A percentile compares a stretch with the other conserved stretches of the same genome.
Conservation (phyloP, 2,113 vertebrate genomes). For the Cynopterus brachyotis region DNA sequence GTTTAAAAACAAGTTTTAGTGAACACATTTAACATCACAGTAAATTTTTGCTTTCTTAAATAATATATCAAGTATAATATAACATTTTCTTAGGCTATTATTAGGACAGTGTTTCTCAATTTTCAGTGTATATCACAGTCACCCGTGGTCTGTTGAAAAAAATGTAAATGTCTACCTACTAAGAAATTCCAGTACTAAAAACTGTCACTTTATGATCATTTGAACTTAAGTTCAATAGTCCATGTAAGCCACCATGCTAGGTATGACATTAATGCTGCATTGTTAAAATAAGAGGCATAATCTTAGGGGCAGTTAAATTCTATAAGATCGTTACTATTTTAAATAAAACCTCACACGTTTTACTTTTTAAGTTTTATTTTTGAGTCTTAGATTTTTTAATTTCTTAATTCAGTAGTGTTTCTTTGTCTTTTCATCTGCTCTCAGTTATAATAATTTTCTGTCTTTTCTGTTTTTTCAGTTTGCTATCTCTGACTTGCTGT, state of each 20-base stretch:
- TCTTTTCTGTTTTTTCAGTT: not conserved
- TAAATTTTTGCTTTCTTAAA: slow-evolving; percentile 1
- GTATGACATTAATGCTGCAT: not conserved
- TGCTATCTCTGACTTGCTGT: not conserved
- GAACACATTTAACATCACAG: not conserved
- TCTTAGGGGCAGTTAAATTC: not conserved
- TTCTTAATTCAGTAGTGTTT: not conserved
- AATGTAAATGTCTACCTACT: not conserved
- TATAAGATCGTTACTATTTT: not conserved
- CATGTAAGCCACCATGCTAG: not conserved
- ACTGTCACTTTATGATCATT: not conserved
- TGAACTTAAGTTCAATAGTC: not conserved
- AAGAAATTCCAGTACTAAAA: not conserved
- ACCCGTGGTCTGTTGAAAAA: not conserved
- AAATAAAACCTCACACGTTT: not conserved
- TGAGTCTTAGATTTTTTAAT: not conserved
- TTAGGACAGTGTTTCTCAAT: not conserved
- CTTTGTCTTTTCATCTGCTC: slow-evolving; percentile 5
- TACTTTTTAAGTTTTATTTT: slow-evolving; percentile 13
- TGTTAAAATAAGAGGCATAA: not conserved
- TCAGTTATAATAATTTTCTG: not conserved
- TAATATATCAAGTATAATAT: not conserved
- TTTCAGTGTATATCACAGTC: not conserved
- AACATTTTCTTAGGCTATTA: not conserved
- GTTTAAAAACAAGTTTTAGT: not conserved